Conservation (phyloP, 2,797 vertebrate genomes). For the Gorsachius magnificus region DNA sequence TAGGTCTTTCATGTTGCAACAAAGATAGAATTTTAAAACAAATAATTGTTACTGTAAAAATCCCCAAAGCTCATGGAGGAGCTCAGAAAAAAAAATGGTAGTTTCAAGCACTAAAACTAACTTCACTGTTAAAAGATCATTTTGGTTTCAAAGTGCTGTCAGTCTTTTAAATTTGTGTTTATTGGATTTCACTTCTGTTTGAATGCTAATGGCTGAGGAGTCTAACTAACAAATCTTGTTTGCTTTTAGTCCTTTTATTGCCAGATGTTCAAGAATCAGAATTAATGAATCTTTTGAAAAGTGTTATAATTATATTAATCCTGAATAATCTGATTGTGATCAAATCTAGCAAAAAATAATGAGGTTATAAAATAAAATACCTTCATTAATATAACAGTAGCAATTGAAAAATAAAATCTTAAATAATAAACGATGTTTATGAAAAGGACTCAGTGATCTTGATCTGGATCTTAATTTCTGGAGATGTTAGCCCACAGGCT, state of each 20-base stretch:
- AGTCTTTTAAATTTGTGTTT: not conserved
- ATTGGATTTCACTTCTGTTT: constrained; percentile 11
- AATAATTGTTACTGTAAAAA: not conserved
- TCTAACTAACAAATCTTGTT: not conserved
- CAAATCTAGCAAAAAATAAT: not conserved
- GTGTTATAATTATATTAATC: not conserved
- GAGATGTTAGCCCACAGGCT: not conserved
- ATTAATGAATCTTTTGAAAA: not conserved
- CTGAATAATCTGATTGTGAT: not conserved
- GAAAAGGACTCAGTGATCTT: not conserved
- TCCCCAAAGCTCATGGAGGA: not conserved
- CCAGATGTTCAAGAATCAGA: not conserved
- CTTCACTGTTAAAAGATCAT: not conserved
- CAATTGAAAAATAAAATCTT: not conserved
- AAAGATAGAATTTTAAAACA: not conserved
- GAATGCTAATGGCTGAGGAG: not conserved
- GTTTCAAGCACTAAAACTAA: not conserved
- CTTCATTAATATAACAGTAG: not conserved
- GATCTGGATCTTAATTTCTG: not conserved
- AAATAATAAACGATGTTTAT: not conserved
- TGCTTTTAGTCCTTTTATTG: not conserved
- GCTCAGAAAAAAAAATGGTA: not conserved
- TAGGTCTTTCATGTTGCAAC: not conserved
- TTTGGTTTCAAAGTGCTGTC: not conserved
- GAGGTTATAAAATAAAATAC: not conserved